These are phyloP conservation scores for Myripristis murdjan DNA, from an alignment of 2,797 vertebrate genomes.

Conservation along the genomic window DNA sequence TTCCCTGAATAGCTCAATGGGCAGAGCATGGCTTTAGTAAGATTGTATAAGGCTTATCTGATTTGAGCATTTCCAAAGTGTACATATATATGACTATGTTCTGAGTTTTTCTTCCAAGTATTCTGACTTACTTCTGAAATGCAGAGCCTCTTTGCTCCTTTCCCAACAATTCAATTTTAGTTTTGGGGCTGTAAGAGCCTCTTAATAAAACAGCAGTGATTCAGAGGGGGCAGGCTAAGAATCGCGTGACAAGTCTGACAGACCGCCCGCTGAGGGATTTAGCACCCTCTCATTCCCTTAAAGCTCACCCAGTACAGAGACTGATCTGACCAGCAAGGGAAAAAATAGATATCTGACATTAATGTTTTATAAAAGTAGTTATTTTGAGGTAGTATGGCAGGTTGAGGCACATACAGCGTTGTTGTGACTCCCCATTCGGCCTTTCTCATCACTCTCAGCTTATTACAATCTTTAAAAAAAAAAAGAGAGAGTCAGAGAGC, in stretches of 20 bases:
- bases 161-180: conserved; percentile 36
- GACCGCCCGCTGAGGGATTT: conserved; percentile 61
- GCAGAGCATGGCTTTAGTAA: no score
- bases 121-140: conserved; percentile 41
- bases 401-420: no score
- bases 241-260: conserved; percentile 64
- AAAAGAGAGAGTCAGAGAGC: no score
- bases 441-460: no score
- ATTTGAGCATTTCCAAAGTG: neutral
- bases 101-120: conserved; percentile 26
- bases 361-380: conserved; percentile 48
- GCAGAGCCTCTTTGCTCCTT: conserved; percentile 39
- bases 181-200: conserved; percentile 37
- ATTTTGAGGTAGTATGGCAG: conserved; percentile 39
- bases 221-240: conserved; percentile 43
- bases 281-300: conserved; percentile 45
- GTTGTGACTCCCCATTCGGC: conserved; percentile 23
- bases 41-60: no score
- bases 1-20: no score
- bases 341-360: conserved; percentile 45
- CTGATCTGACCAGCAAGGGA: conserved; percentile 30
- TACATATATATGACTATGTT: conserved; percentile 21
- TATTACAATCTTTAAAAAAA: no score
- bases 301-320: conserved; percentile 42
- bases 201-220: conserved; percentile 63